Conservation (phyloP, 2,797 vertebrate species). For the Avahi laniger region DNA sequence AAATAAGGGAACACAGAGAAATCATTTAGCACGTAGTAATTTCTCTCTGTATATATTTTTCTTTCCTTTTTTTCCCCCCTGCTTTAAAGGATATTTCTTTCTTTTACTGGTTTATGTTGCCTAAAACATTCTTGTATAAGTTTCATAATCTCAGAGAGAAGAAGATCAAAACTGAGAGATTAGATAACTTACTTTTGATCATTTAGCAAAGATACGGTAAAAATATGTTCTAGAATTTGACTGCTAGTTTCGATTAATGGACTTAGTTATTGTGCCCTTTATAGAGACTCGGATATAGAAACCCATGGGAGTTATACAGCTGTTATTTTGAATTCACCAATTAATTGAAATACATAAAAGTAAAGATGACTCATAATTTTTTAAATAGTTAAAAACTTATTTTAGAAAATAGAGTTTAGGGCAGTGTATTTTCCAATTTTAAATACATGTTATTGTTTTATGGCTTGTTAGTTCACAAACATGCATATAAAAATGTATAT, state of each 20-base stretch:
- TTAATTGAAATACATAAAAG: constrained; percentile 46
- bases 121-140: constrained; percentile 3
- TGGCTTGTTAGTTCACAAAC: constrained; percentile 78
- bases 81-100: background rate
- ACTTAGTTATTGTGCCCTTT: background rate
- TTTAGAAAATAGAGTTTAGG: constrained; percentile 51
- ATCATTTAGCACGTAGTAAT: background rate
- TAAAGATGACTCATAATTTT: constrained; percentile 10
- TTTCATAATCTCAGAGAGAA: background rate
- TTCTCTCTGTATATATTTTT: background rate
- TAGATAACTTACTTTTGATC: constrained; percentile 27
- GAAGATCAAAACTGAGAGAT: constrained; percentile 18
- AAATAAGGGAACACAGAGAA: background rate
- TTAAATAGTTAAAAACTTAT: constrained; percentile 50
- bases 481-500: constrained; percentile 76
- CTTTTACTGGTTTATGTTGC: background rate
- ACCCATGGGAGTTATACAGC: background rate
- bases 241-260: constrained; percentile 21
- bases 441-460: constrained; percentile 78
- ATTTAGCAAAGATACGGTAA: constrained; percentile 8
- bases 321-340: constrained; percentile 32
- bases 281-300: background rate
- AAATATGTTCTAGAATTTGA: constrained; percentile 3
- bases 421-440: constrained; percentile 68
- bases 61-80: background rate